These are phyloP conservation scores for Rambutsinella grinnellia DNA, from an alignment of 2,888 invertebrate species.

Conservation along the genomic window DNA sequence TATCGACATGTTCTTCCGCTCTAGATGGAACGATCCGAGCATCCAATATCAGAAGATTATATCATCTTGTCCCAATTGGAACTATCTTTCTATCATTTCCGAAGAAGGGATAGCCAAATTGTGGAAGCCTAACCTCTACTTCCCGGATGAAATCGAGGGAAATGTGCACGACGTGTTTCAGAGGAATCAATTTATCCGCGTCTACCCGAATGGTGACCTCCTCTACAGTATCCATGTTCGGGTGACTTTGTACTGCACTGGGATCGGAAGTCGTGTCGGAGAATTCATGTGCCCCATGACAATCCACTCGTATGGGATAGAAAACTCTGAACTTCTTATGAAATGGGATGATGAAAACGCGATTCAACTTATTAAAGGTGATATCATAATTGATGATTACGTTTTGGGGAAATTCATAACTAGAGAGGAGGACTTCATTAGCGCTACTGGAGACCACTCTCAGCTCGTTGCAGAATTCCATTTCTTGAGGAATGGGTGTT, in stretches of 20 bases:
- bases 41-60: slow-evolving; percentile 6
- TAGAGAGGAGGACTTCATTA: neutral
- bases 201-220: slow-evolving; percentile 31
- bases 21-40: slow-evolving; percentile 26
- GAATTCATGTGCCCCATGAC: slow-evolving; percentile 10
- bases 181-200: slow-evolving; percentile 2
- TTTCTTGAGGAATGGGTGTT: neutral
- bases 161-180: neutral
- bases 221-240: slow-evolving; percentile 19
- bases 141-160: neutral
- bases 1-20: slow-evolving; percentile 18
- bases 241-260: slow-evolving; percentile 24
- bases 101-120: neutral
- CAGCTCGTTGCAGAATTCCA: neutral
- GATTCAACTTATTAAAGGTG: neutral
- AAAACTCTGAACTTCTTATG: neutral
- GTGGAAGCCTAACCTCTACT: slow-evolving; percentile 34
- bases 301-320: neutral
- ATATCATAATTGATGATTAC: neutral
- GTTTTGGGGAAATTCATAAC: neutral
- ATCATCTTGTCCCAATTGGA: neutral
- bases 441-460: neutral
- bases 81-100: slow-evolving; percentile 22
- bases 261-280: slow-evolving; percentile 15
- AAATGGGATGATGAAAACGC: slow-evolving; percentile 1